Percentiles rank a stretch among this genome's conserved stretches.
Conservation (phyloP, 2,113 vertebrate species). For the Apteryx mantelli region DNA sequence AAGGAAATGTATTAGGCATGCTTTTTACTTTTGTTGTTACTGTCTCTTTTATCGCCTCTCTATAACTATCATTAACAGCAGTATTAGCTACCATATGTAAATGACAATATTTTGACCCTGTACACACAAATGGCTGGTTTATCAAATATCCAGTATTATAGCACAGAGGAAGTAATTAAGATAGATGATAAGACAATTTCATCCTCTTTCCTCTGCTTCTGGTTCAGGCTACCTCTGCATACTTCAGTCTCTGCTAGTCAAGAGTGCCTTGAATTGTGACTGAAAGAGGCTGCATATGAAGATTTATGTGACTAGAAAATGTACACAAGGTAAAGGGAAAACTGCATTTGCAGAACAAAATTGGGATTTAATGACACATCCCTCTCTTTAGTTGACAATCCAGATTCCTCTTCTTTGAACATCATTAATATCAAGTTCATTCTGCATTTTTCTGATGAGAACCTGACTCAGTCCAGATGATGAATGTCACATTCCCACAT, state of each 20-base stretch:
- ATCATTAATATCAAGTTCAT: neutral
- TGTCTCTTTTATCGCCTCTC: neutral
- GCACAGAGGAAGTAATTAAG: conserved; percentile 6
- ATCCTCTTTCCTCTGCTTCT: neutral
- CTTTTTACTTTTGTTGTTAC: neutral
- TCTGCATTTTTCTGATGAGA: neutral
- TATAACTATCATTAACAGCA: neutral
- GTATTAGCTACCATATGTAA: neutral
- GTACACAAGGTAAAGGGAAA: neutral
- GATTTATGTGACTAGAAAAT: neutral
- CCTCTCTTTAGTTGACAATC: neutral
- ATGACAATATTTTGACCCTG: neutral
- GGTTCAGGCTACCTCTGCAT: neutral
- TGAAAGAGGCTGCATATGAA: neutral
- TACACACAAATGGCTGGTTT: neutral
- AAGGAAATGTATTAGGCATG: neutral
- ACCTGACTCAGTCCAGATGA: neutral
- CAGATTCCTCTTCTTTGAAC: neutral
- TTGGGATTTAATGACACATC: neutral
- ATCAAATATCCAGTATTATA: neutral
- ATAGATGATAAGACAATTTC: neutral
- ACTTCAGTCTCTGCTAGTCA: neutral
- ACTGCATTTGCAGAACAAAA: neutral
- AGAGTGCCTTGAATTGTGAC: accelerated
- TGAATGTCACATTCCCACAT: accelerated